These are phyloP conservation scores for Melopsittacus undulatus DNA, from an alignment of 2,797 vertebrate species.

Conservation along the genomic window DNA sequence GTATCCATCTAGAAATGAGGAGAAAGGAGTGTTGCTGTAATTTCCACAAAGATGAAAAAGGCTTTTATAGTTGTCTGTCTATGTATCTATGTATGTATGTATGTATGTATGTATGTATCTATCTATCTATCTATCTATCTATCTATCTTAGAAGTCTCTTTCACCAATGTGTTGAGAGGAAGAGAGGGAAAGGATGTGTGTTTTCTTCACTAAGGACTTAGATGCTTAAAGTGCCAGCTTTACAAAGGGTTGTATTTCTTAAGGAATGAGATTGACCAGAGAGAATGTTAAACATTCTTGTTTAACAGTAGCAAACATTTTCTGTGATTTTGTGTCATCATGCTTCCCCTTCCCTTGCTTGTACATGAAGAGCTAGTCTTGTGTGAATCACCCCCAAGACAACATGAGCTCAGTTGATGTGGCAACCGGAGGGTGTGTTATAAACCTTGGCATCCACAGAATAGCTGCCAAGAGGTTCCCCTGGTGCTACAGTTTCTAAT, in stretches of 20 bases:
- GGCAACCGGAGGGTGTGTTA: background rate
- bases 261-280: background rate
- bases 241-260: background rate
- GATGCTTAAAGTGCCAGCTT: background rate
- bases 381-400: background rate
- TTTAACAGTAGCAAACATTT: background rate
- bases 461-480: background rate
- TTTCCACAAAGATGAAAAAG: background rate
- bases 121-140: background rate
- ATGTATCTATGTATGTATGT: background rate
- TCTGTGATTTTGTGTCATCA: background rate
- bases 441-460: background rate
- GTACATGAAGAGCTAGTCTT: background rate
- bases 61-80: background rate
- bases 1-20: background rate
- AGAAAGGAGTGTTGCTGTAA: background rate
- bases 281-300: background rate
- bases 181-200: background rate
- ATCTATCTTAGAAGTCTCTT: background rate
- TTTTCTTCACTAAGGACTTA: background rate
- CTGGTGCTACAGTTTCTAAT: background rate
- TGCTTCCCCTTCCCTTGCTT: background rate
- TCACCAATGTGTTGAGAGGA: background rate
- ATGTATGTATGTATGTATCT: background rate
- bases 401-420: background rate